Conservation (phyloP, 2,797 vertebrate species). For the Merluccius polli region DNA sequence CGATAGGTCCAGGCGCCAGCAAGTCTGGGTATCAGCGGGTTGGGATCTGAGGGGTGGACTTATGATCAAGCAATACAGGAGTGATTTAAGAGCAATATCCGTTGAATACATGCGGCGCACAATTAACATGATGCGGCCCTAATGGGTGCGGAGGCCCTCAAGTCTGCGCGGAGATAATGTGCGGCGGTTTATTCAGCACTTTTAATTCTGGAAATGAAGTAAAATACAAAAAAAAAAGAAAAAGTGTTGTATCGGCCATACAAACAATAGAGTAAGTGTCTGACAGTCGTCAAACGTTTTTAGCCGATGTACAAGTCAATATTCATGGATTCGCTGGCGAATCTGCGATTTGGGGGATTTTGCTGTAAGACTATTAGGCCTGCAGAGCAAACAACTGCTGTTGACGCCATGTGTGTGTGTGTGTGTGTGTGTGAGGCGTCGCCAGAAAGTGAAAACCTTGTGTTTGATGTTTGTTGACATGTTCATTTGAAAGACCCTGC, state of each 20-base stretch:
- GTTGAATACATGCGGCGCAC: not conserved
- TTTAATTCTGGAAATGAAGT: not conserved
- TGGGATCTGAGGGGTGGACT: slow-evolving; percentile 32
- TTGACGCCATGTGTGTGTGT: not conserved
- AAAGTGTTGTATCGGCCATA: not conserved
- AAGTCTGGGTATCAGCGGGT: slow-evolving; percentile 73
- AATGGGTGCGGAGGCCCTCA: not conserved
- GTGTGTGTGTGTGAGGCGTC: slow-evolving; percentile 16
- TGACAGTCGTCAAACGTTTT: not conserved
- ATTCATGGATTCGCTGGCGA: not conserved
- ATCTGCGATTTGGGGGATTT: not conserved
- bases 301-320: not conserved
- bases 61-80: not conserved
- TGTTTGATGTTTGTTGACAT: slow-evolving; percentile 61
- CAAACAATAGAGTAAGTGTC: not conserved
- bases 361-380: not conserved
- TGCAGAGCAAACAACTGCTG: not conserved
- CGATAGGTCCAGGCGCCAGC: slow-evolving; percentile 71
- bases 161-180: not conserved
- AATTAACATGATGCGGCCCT: not conserved
- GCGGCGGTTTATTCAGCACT: not conserved
- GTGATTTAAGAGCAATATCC: not conserved
- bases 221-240: not conserved
- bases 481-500: slow-evolving; percentile 32
- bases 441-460: slow-evolving; percentile 56